Conservation (phyloP, 2,797 vertebrate species). For the Nannoperca obscura region DNA sequence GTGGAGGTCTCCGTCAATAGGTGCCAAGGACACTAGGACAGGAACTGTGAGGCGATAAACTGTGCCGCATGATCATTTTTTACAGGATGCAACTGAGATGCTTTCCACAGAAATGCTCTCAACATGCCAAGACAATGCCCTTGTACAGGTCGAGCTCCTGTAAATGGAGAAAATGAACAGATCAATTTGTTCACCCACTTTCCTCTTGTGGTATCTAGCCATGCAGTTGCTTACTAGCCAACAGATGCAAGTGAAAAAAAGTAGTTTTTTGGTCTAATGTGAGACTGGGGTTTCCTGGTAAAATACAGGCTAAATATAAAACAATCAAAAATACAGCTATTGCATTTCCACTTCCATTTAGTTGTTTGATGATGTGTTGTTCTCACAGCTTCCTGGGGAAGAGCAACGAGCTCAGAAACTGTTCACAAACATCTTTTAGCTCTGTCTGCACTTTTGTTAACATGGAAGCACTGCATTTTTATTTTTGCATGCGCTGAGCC, state of each 20-base stretch:
- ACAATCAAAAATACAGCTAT: not conserved
- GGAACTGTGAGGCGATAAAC: slow-evolving; percentile 26
- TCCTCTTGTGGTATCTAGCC: not conserved
- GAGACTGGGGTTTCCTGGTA: not conserved
- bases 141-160: not conserved
- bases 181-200: not conserved
- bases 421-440: not conserved
- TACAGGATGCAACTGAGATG: slow-evolving; percentile 24
- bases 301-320: not conserved
- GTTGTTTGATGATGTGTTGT: not conserved
- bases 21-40: slow-evolving; percentile 60
- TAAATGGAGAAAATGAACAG: not conserved
- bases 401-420: not conserved
- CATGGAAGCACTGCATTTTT: too few relatives aligned
- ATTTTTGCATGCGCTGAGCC: not conserved
- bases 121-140: not conserved
- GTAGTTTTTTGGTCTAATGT: too few relatives aligned
- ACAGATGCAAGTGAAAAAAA: not conserved
- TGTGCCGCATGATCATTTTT: slow-evolving; percentile 40
- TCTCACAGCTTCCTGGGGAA: not conserved
- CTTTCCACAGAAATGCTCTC: not conserved
- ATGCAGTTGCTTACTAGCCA: not conserved
- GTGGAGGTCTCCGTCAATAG: slow-evolving; percentile 44
- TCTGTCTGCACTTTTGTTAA: not conserved
- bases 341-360: not conserved